These are phyloP conservation scores for Microcebus ravelobensis DNA, from an alignment of 2,113 vertebrate species.

Conservation along the genomic window DNA sequence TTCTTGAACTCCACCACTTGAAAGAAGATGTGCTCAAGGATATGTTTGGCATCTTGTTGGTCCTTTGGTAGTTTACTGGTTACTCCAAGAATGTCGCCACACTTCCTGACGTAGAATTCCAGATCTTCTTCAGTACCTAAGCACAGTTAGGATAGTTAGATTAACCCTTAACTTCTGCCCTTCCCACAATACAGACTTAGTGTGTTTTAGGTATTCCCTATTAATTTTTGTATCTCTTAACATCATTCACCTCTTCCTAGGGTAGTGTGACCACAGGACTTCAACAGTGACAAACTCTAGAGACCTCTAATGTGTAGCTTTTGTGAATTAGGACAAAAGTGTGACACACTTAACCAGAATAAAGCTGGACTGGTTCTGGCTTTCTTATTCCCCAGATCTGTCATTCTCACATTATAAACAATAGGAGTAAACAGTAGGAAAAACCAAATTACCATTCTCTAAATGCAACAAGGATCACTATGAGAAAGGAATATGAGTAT, in stretches of 20 bases:
- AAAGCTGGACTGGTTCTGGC: not conserved
- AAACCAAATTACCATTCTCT: not conserved
- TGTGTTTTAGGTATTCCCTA: not conserved
- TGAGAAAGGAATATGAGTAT: not conserved
- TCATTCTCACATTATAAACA: not conserved
- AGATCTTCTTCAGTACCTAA: slow-evolving; percentile 96
- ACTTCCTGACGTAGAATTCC: slow-evolving; percentile 96
- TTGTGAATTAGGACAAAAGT: not conserved
- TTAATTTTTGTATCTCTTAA: not conserved
- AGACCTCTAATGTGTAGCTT: not conserved
- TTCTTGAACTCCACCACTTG: slow-evolving; percentile 99
- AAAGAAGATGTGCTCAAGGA: slow-evolving; percentile 97
- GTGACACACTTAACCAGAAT: not conserved
- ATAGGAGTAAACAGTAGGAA: not conserved
- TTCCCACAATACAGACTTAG: not conserved
- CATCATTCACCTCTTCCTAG: not conserved
- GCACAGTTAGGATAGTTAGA: not conserved
- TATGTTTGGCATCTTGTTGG: slow-evolving; percentile 93
- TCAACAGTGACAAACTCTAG: not conserved
- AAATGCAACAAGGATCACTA: not conserved
- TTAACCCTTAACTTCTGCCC: not conserved
- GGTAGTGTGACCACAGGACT: not conserved
- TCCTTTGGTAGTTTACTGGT: slow-evolving; percentile 93
- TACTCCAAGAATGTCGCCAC: slow-evolving; percentile 95
- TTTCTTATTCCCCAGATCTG: not conserved